Conservation (phyloP, 2,888 invertebrate genomes). For the Trissolcus brochymenae region DNA sequence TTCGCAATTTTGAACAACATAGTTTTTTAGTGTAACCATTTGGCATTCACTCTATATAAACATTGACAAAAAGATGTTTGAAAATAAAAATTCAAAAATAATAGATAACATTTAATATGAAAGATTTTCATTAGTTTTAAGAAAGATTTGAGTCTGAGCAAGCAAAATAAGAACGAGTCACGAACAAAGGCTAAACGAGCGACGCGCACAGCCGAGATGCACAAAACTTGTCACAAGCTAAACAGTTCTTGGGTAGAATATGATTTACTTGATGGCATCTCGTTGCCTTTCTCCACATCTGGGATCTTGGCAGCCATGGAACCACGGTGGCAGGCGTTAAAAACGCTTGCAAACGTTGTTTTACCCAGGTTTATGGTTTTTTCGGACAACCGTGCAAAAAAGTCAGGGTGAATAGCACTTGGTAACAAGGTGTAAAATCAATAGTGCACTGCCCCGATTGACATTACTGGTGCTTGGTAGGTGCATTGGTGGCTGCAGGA, state of each 20-base stretch:
- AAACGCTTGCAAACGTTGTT: constrained; percentile 42
- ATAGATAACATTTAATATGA: too few relatives aligned
- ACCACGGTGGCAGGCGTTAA: constrained; percentile 42
- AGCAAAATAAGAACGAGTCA: constrained; percentile 13
- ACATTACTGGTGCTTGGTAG: constrained; percentile 16
- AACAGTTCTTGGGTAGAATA: constrained; percentile 17
- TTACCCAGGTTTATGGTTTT: constrained; percentile 37
- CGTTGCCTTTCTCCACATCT: constrained; percentile 47
- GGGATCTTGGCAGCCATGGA: constrained; percentile 53
- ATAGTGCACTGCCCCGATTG: constrained; percentile 18
- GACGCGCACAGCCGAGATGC: constrained; percentile 15
- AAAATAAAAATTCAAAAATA: too few relatives aligned
- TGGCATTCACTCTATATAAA: too few relatives aligned
- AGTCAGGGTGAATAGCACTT: constrained; percentile 46
- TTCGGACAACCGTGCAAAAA: constrained; percentile 6
- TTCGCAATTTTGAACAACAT: too few relatives aligned
- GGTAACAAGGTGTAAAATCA: constrained; percentile 47
- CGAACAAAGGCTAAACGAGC: constrained; percentile 20
- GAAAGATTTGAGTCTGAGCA: background rate
- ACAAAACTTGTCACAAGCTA: constrained; percentile 21
- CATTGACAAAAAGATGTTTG: too few relatives aligned
- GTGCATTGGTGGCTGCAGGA: constrained; percentile 1
- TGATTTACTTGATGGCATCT: constrained; percentile 47
- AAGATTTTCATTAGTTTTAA: background rate
- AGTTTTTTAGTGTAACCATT: too few relatives aligned